Percentiles rank a stretch among this genome's conserved stretches.
phyloP scores from a whole-genome alignment of 1,140 invertebrate species.

The Cydia splendana region DNA sequence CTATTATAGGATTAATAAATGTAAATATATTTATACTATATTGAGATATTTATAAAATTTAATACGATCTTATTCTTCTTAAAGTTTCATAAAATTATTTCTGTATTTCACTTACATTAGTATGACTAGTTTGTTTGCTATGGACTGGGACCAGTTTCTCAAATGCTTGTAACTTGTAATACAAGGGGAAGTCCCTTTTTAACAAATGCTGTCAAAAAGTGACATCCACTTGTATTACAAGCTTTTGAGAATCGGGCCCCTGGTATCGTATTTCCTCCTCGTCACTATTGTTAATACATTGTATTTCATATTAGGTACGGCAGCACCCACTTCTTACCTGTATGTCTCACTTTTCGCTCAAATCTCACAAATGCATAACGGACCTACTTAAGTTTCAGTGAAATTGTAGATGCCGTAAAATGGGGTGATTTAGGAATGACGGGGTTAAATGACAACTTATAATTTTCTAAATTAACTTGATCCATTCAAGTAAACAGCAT shows the following conservation, averaged over 20 bases:
- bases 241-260: too few relatives aligned
- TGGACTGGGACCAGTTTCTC: conserved; percentile 37
- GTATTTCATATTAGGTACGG: conserved; percentile 59
- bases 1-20: conserved; percentile 71
- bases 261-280: conserved; percentile 53
- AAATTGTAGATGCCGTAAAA: not conserved
- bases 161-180: too few relatives aligned
- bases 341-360: conserved; percentile 35
- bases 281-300: conserved; percentile 52
- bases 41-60: conserved; percentile 79
- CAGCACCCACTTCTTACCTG: conserved; percentile 54
- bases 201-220: too few relatives aligned
- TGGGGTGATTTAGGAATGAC: not conserved
- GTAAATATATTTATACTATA: conserved; percentile 79
- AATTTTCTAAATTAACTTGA: too few relatives aligned
- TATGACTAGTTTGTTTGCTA: conserved; percentile 60
- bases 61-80: conserved; percentile 77
- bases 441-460: not conserved
- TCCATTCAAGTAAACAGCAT: too few relatives aligned
- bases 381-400: conserved; percentile 27
- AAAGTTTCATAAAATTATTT: conserved; percentile 72
- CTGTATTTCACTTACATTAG: conserved; percentile 50
- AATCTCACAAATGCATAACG: conserved; percentile 17
- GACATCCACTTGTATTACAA: too few relatives aligned
- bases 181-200: too few relatives aligned